Percentiles rank a stretch among this genome's conserved stretches.
Conservation (phyloP, 2,113 vertebrate species). For the Albula goreensis region DNA sequence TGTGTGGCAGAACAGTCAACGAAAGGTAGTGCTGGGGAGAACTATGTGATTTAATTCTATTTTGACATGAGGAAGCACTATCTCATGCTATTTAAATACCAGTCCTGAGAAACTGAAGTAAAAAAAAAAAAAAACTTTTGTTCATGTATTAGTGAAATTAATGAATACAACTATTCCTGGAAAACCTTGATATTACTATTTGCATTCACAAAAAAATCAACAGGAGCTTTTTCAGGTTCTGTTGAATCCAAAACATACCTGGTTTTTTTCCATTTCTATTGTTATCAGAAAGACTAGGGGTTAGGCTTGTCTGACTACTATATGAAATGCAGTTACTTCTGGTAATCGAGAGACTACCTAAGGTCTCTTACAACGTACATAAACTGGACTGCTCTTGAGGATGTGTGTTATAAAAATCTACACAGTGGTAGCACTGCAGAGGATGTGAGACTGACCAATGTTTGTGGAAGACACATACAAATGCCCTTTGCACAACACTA, state of each 20-base stretch:
- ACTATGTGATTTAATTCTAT: neutral
- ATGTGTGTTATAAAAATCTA: neutral
- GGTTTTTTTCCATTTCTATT: too few species aligned
- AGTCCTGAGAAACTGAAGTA: too few species aligned
- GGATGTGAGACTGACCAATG: neutral
- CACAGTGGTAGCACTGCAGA: neutral
- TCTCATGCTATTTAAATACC: too few species aligned
- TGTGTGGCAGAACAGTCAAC: neutral
- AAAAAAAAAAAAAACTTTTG: too few species aligned
- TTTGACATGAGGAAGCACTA: too few species aligned
- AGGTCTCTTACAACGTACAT: neutral
- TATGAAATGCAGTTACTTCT: too few species aligned
- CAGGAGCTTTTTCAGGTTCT: too few species aligned
- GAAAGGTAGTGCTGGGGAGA: neutral
- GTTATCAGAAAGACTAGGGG: too few species aligned
- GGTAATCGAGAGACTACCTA: neutral
- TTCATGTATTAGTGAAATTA: conserved; percentile 9
- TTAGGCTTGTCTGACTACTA: too few species aligned
- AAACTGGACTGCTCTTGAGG: neutral
- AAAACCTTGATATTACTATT: too few species aligned
- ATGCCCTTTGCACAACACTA: neutral
- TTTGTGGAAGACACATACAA: neutral
- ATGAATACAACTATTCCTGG: neutral
- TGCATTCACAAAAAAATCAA: too few species aligned
- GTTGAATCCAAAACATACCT: too few species aligned